A percentile compares a stretch with the other conserved stretches of the same genome.
Evolutionary conservation across 2,888 invertebrate genomes (phyloP).

Genomic region (Pollenia griseotomentosa): DNA sequence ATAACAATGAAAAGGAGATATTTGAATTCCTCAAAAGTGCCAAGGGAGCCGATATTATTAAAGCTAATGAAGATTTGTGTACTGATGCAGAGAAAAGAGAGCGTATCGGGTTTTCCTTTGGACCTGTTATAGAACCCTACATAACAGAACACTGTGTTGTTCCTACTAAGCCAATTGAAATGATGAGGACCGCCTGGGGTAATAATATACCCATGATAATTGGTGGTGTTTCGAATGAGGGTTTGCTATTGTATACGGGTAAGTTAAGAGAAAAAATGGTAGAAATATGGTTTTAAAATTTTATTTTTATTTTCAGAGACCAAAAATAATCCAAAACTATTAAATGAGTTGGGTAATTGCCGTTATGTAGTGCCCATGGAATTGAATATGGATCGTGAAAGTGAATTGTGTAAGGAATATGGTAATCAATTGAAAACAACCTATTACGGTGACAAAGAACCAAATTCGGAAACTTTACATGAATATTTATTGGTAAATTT

Average conservation of each 20-base stretch:
- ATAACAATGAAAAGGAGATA: constrained; percentile 80
- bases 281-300: not conserved
- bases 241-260: constrained; percentile 81
- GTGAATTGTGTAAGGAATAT: constrained; percentile 80
- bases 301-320: constrained; percentile 76
- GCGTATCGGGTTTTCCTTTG: constrained; percentile 83
- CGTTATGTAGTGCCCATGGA: constrained; percentile 82
- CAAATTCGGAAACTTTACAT: constrained; percentile 83
- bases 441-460: constrained; percentile 81
- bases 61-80: constrained; percentile 80
- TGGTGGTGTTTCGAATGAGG: constrained; percentile 83
- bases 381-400: constrained; percentile 80
- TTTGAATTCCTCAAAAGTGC: constrained; percentile 82
- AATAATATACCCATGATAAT: constrained; percentile 83
- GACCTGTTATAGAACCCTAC: constrained; percentile 83
- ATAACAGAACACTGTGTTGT: constrained; percentile 81
- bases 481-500: constrained; percentile 81
- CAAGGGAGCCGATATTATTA: constrained; percentile 80
- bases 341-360: constrained; percentile 82
- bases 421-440: constrained; percentile 80
- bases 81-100: constrained; percentile 81
- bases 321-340: constrained; percentile 80
- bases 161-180: constrained; percentile 80
- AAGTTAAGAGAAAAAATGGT: not conserved
- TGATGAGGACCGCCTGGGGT: constrained; percentile 83